Conservation (phyloP, 2,113 vertebrate genomes). For the Poecilia latipinna region DNA sequence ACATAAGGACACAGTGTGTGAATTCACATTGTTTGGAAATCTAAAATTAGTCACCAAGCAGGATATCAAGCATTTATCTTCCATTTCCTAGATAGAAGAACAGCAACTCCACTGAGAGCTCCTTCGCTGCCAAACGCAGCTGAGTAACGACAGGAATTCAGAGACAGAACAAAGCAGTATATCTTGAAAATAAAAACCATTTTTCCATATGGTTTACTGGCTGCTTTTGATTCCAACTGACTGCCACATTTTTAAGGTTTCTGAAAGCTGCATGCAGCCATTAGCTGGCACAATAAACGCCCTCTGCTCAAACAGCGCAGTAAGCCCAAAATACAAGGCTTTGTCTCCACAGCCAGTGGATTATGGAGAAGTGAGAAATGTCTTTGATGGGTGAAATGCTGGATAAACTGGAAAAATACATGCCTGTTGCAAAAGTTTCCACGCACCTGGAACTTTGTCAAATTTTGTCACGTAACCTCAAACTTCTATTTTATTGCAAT, state of each 20-base stretch:
- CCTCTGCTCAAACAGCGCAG: not conserved
- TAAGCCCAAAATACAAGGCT: not conserved
- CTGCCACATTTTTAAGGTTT: not conserved
- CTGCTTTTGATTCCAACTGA: not conserved
- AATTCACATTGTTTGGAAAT: not conserved
- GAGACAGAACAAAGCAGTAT: conserved; percentile 4
- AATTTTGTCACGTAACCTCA: not conserved
- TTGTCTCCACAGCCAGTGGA: not conserved
- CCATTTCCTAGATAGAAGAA: not conserved
- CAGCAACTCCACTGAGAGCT: not conserved
- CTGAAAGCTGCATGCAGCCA: not conserved
- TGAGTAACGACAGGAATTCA: not conserved
- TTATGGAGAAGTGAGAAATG: not conserved
- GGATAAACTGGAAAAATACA: not conserved
- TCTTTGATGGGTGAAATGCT: not conserved
- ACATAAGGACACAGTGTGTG: not conserved
- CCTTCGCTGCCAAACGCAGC: not conserved
- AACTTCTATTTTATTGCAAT: not conserved
- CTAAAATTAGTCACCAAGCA: too few species aligned
- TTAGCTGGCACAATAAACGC: too few species aligned
- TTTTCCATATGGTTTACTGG: not conserved
- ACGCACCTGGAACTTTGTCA: too few species aligned
- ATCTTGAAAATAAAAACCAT: not conserved
- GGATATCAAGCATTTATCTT: not conserved
- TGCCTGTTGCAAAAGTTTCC: not conserved